Percentiles rank a stretch among this genome's conserved stretches.
Evolutionary conservation across 35 echinoderm and acorn worm species (phyloP).

Genomic region (Anneissia japonica): DNA sequence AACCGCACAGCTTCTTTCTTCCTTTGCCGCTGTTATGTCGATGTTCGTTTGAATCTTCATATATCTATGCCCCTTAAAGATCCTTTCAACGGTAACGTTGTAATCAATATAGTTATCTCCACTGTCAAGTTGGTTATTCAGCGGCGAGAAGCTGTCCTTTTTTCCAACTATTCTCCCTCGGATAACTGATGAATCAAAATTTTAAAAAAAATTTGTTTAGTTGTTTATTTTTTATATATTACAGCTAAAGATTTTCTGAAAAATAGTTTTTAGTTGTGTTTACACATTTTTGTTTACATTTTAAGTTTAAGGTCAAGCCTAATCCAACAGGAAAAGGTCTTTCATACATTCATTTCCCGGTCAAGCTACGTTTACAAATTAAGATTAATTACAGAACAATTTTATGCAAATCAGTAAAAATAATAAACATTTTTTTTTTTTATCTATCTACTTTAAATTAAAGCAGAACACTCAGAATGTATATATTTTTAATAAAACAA

Average conservation of each 20-base stretch:
- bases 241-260: no score
- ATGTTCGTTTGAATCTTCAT: not conserved
- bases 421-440: no score
- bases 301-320: not conserved
- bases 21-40: not conserved
- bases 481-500: no score
- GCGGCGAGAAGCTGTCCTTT: not conserved
- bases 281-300: not conserved
- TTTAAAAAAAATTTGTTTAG: not conserved
- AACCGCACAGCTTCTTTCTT: conserved; percentile 12
- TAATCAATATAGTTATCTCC: not conserved
- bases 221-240: not conserved
- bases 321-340: not conserved
- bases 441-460: no score
- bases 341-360: not conserved
- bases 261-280: no score
- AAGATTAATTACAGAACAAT: no score
- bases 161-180: not conserved
- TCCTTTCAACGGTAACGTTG: conserved; percentile 5
- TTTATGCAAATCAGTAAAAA: no score
- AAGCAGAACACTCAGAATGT: no score
- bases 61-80: conserved; percentile 25
- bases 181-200: not conserved
- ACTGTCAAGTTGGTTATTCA: not conserved
- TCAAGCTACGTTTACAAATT: not conserved